Percentiles rank a stretch among this genome's conserved stretches.
phyloP scores from a whole-genome alignment of 2,797 vertebrate species.

The Ceryle rudis region DNA sequence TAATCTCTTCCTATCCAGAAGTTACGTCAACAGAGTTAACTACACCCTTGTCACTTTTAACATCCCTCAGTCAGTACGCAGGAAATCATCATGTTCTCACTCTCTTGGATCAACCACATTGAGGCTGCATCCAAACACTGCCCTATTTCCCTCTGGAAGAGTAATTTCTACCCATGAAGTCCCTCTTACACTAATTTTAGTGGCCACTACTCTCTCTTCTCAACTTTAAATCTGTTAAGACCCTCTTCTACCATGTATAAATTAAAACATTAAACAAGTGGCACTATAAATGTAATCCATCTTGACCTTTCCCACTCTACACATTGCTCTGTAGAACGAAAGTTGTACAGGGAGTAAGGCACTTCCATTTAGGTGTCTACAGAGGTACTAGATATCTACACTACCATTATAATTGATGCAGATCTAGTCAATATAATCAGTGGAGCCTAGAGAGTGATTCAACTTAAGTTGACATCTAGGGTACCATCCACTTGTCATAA shows the following conservation, averaged over 20 bases:
- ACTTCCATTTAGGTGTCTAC: not conserved
- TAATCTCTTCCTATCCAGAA: not conserved
- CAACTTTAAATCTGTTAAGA: not conserved
- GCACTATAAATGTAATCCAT: accelerated
- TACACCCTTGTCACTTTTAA: not conserved
- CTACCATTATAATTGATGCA: not conserved
- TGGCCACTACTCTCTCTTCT: not conserved
- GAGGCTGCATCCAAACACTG: not conserved
- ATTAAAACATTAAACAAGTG: not conserved
- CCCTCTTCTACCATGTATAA: not conserved
- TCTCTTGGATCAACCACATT: not conserved
- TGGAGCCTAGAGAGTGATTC: not conserved
- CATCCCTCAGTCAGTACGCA: not conserved
- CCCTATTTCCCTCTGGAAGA: not conserved
- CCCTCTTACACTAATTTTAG: not conserved
- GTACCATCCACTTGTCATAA: not conserved
- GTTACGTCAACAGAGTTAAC: not conserved
- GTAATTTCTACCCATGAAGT: not conserved
- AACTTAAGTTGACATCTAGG: not conserved
- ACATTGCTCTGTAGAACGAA: accelerated
- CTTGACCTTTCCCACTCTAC: not conserved
- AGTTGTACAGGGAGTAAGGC: not conserved
- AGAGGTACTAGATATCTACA: not conserved
- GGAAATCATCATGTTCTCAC: not conserved
- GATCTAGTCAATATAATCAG: not conserved